Conservation (phyloP, 2,113 vertebrate species). For the Bubo scandiacus region DNA sequence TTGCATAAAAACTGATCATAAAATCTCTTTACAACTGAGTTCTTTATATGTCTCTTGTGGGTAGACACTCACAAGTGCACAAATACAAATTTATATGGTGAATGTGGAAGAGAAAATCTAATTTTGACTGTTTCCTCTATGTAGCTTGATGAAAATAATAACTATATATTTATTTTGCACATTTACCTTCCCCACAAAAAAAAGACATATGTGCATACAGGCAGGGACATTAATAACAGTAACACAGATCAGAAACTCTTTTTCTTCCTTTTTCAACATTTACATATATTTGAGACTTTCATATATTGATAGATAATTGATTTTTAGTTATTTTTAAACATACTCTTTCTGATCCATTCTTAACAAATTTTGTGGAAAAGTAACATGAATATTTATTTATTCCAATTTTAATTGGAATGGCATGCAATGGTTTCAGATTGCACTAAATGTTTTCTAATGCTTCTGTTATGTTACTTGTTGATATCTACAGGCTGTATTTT, state of each 20-base stretch:
- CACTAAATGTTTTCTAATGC: neutral
- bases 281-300: neutral
- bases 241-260: neutral
- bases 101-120: neutral
- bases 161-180: neutral
- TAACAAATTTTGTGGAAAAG: neutral
- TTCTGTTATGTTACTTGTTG: neutral
- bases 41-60: neutral
- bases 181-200: neutral
- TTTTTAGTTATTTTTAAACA: neutral
- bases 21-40: neutral
- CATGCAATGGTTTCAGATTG: neutral
- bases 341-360: neutral
- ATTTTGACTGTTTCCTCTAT: neutral
- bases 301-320: neutral
- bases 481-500: neutral
- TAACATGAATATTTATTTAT: neutral
- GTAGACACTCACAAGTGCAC: neutral
- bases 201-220: rapidly evolving
- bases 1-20: neutral
- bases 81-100: neutral
- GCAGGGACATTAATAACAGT: neutral
- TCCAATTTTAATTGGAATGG: neutral
- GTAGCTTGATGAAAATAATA: neutral
- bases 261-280: neutral